These are phyloP conservation scores for Nematostella vectensis DNA, from an alignment of 92 coral and sea anemone species.

Conservation along the genomic window DNA sequence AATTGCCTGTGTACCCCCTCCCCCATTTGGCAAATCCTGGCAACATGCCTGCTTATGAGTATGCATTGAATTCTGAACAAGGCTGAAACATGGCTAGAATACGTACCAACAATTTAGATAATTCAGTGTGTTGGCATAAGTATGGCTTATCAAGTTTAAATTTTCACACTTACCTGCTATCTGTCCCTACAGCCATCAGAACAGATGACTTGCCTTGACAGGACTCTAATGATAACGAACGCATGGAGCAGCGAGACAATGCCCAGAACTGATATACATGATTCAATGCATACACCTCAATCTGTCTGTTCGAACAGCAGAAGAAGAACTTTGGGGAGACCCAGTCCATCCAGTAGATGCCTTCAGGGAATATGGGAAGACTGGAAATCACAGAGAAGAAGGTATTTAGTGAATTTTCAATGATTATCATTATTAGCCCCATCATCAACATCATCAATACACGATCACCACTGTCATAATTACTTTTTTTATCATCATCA, in stretches of 20 bases:
- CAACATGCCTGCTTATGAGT: too few species aligned
- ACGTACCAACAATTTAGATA: too few species aligned
- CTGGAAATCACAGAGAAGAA: constrained; percentile 21
- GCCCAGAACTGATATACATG: constrained; percentile 88
- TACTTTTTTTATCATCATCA: too few species aligned
- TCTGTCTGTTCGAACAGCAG: constrained; percentile 70
- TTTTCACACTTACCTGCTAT: constrained; percentile 87
- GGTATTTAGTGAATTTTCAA: too few species aligned
- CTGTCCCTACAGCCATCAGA: constrained; percentile 81
- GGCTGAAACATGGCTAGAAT: too few species aligned
- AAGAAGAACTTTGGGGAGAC: constrained; percentile 65
- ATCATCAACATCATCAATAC: background rate
- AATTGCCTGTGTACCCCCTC: too few species aligned
- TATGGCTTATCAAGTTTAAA: too few species aligned
- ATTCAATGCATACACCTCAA: constrained; percentile 82
- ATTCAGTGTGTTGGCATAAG: too few species aligned
- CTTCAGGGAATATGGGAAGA: constrained; percentile 80
- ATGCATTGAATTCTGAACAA: too few species aligned
- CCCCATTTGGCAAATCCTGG: too few species aligned
- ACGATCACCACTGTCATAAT: too few species aligned
- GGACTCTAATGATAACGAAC: constrained; percentile 65
- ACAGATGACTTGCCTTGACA: constrained; percentile 65
- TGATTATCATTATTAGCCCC: background rate
- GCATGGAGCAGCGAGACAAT: constrained; percentile 73
- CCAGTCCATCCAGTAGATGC: constrained; percentile 87